A percentile compares a stretch with the other conserved stretches of the same genome.
These are phyloP conservation scores for Pardalotus punctatus DNA, from an alignment of 2,113 vertebrate species.

Conservation along the genomic window DNA sequence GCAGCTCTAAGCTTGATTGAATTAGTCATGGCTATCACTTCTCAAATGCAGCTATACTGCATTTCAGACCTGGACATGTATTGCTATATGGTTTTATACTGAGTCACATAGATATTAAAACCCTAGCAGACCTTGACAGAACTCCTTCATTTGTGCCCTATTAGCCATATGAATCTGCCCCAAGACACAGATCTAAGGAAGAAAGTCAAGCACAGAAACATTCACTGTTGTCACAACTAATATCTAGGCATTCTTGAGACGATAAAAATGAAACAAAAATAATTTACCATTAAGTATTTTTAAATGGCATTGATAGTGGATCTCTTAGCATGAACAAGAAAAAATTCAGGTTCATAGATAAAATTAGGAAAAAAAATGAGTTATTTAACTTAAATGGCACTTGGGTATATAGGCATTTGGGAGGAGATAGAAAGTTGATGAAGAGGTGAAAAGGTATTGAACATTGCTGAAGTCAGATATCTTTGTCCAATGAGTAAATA, in stretches of 20 bases:
- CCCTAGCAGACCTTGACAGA: background rate
- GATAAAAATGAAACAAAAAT: background rate
- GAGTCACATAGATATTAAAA: background rate
- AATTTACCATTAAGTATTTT: background rate
- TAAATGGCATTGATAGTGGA: background rate
- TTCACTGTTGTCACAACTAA: background rate
- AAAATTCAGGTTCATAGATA: background rate
- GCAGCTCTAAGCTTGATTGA: background rate
- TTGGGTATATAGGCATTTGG: background rate
- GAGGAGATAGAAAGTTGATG: background rate
- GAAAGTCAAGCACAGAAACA: background rate
- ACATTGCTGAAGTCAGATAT: background rate
- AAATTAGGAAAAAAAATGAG: background rate
- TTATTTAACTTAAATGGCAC: background rate
- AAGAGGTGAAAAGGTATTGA: background rate
- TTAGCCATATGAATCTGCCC: background rate
- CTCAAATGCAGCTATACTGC: background rate
- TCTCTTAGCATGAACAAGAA: background rate
- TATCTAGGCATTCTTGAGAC: background rate
- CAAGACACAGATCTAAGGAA: background rate
- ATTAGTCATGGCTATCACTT: slow-evolving; percentile 27
- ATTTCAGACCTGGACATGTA: background rate
- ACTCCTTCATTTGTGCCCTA: background rate
- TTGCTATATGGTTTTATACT: background rate
- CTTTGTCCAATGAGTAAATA: background rate